Evolutionary conservation across 2,797 vertebrate species (phyloP).

Genomic region (Chelidonichthys spinosus): DNA sequence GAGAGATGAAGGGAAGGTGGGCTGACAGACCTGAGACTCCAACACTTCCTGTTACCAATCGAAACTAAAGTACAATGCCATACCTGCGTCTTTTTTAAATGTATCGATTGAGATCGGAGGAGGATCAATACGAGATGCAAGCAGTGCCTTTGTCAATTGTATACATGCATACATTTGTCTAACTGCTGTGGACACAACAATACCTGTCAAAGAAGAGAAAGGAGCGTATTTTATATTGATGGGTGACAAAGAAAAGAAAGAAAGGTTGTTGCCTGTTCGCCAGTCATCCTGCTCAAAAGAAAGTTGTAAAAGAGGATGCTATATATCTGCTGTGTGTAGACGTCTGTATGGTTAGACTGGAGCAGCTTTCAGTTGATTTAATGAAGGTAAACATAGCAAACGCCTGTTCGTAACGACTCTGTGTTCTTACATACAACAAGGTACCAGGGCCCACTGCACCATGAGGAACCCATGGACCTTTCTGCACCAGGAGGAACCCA

Average conservation of each 20-base stretch:
- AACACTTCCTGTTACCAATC: background rate
- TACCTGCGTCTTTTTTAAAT: background rate
- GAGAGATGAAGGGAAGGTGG: constrained; percentile 27
- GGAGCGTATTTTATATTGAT: background rate
- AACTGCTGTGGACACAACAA: background rate
- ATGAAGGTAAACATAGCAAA: too few relatives aligned
- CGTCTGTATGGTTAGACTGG: too few relatives aligned
- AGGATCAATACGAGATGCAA: background rate
- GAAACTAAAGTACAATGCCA: background rate
- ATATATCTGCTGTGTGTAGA: too few relatives aligned
- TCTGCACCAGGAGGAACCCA: too few relatives aligned
- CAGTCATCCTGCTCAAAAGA: too few relatives aligned
- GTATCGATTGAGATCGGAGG: background rate
- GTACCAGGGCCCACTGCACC: too few relatives aligned
- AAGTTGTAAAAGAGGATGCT: too few relatives aligned
- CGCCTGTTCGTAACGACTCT: too few relatives aligned
- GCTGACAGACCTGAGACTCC: constrained; percentile 3
- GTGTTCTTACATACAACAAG: too few relatives aligned
- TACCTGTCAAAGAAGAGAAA: background rate
- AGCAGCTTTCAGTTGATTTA: too few relatives aligned
- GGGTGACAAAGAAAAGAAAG: background rate
- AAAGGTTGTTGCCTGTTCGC: background rate
- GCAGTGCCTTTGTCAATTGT: background rate
- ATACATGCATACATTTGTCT: background rate
- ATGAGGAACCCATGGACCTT: too few relatives aligned